Conservation (phyloP, 1,140 invertebrate genomes). For the Apis laboriosa region DNA sequence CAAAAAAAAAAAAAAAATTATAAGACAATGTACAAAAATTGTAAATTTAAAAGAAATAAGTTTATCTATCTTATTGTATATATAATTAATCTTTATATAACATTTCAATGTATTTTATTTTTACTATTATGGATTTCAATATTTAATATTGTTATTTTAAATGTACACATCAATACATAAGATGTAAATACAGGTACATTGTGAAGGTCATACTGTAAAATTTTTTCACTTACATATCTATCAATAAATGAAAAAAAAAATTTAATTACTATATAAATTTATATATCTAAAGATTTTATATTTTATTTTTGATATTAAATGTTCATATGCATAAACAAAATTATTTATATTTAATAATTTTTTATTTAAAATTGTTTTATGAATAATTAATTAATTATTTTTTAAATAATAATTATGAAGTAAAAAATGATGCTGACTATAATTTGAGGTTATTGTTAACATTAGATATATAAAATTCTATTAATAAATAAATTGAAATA, state of each 20-base stretch:
- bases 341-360: neutral
- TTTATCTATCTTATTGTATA: constrained; percentile 28
- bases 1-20: neutral
- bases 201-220: neutral
- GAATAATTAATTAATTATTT: no score
- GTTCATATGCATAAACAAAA: neutral
- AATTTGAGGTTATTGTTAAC: neutral
- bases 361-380: neutral
- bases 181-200: constrained; percentile 12
- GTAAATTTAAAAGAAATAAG: constrained; percentile 20
- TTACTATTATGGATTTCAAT: neutral
- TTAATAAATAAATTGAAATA: neutral
- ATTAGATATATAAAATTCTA: neutral
- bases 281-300: neutral
- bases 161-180: constrained; percentile 8
- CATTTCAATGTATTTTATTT: constrained; percentile 14
- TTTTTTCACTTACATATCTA: neutral
- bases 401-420: neutral
- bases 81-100: neutral
- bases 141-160: constrained; percentile 13
- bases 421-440: neutral
- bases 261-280: neutral
- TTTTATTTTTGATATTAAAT: neutral
- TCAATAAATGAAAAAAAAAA: neutral
- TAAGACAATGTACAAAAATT: constrained; percentile 18